These are phyloP conservation scores for Acanthacorydalis orientalis DNA, from an alignment of 2,888 invertebrate species.

Conservation along the genomic window DNA sequence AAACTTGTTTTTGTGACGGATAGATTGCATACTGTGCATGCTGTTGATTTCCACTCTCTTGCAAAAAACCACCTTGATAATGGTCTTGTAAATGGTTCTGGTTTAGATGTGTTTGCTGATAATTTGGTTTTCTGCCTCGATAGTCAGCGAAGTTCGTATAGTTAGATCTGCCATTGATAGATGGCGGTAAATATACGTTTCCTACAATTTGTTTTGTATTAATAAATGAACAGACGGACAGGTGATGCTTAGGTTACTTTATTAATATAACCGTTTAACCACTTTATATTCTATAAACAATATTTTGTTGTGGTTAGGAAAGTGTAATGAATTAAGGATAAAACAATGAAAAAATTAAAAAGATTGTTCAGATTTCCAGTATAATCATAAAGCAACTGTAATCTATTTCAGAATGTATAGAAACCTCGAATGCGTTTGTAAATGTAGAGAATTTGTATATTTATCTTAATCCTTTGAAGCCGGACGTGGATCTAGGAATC, in stretches of 20 bases:
- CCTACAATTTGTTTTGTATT: slow-evolving; percentile 1
- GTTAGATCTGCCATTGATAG: slow-evolving; percentile 19
- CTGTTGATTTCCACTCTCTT: slow-evolving; percentile 16
- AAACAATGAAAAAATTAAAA: too few relatives aligned
- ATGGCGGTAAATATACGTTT: slow-evolving; percentile 19
- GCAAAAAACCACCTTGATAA: slow-evolving; percentile 18
- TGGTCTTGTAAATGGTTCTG: slow-evolving; percentile 13
- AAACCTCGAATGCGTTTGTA: neutral
- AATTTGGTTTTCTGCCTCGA: slow-evolving; percentile 17
- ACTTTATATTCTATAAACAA: too few relatives aligned
- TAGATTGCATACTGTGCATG: slow-evolving; percentile 7
- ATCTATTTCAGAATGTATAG: neutral
- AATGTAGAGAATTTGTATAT: neutral
- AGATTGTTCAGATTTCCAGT: too few relatives aligned
- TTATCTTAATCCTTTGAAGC: too few relatives aligned
- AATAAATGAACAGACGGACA: neutral
- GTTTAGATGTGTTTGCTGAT: slow-evolving; percentile 9
- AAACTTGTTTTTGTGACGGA: too few relatives aligned
- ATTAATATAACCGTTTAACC: neutral
- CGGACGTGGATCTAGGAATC: too few relatives aligned
- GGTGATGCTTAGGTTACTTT: neutral
- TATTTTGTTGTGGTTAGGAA: too few relatives aligned
- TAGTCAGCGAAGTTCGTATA: slow-evolving; percentile 17
- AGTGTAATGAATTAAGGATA: too few relatives aligned
- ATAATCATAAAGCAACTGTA: too few relatives aligned